Evolutionary conservation across 30 jellyfish, hydroid and myxozoan species (phyloP), one percentile per base, ranked within the genome.

Genomic region (Hydractinia symbiolongicarpus): DNA sequence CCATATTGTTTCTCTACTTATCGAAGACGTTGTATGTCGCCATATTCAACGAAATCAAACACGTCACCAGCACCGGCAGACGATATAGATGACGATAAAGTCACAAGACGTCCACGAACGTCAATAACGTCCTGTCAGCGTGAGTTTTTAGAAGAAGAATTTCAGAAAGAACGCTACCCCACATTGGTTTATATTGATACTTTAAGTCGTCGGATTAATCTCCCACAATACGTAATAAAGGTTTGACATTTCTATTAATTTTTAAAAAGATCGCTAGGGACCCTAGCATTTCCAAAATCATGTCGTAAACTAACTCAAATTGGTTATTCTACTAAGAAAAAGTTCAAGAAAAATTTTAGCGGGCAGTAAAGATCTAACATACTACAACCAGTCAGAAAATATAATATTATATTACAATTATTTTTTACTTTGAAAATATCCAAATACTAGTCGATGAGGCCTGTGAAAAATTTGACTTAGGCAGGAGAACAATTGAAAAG

Each of bases 121-220:
- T 77, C 85, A 8, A 77, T 77, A 52, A 77, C 85, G 11, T 40
- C 60, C 4, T 77, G 85, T 60, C 85, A 77, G 58, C 54, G 85
- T 20, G 85, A 77, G 19, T 77, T 77, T 61, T 60, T 77, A 56
- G 85, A 77, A 54, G 30, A 10, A 52, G 85, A 77, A 30, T 77
- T 77, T 49, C 85, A 77, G 78, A 77, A 77, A 77, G 85, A 77
- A 77, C 51, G 85, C 51, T 77, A 77, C 53, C 85, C 85, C 3
- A 77, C 85, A 55, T 55, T 77, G 15, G 13, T 30, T 7, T 77
- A 77, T 14, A 77, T 77, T 30, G 81, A 77, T 14, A 77, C 5
- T 57, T 61, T 77, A 7, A 55, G 80, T 15, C 8, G 81, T 17
- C 15, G 55, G 30, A 60, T 77, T 30, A 52, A 77, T 30, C 58